phyloP scores from a whole-genome alignment of 2,888 invertebrate species.

The Nasonovia ribisnigri region DNA sequence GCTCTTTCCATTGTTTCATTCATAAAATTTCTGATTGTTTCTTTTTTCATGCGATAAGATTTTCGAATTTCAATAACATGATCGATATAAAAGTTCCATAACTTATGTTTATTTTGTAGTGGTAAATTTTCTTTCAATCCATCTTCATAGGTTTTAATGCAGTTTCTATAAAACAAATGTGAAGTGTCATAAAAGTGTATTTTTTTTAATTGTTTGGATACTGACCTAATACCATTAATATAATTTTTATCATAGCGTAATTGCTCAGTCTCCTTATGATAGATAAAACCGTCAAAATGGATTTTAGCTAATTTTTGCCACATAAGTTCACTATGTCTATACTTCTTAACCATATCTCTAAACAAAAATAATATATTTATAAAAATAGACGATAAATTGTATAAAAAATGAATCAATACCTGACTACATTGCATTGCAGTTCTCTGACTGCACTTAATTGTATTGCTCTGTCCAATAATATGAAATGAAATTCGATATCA shows the following conservation, averaged over 20 bases:
- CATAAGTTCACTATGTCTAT: constrained; percentile 48
- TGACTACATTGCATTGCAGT: constrained; percentile 54
- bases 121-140: constrained; percentile 58
- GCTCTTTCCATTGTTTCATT: constrained; percentile 57
- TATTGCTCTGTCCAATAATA: constrained; percentile 40
- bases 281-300: constrained; percentile 54
- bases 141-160: constrained; percentile 57
- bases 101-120: constrained; percentile 45
- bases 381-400: not conserved
- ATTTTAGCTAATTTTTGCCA: constrained; percentile 63
- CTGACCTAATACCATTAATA: constrained; percentile 50
- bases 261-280: constrained; percentile 47
- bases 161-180: constrained; percentile 35
- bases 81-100: constrained; percentile 55
- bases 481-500: constrained; percentile 55
- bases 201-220: not conserved
- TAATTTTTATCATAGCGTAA: constrained; percentile 56
- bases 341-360: constrained; percentile 60
- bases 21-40: constrained; percentile 59
- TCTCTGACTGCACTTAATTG: constrained; percentile 48
- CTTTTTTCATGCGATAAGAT: constrained; percentile 61
- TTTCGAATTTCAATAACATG: constrained; percentile 59
- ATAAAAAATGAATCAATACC: constrained; percentile 2
- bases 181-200: not conserved
- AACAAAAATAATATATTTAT: not conserved